phyloP scores from a whole-genome alignment of 2,797 vertebrate genomes.

The Tamandua tetradactyla region DNA sequence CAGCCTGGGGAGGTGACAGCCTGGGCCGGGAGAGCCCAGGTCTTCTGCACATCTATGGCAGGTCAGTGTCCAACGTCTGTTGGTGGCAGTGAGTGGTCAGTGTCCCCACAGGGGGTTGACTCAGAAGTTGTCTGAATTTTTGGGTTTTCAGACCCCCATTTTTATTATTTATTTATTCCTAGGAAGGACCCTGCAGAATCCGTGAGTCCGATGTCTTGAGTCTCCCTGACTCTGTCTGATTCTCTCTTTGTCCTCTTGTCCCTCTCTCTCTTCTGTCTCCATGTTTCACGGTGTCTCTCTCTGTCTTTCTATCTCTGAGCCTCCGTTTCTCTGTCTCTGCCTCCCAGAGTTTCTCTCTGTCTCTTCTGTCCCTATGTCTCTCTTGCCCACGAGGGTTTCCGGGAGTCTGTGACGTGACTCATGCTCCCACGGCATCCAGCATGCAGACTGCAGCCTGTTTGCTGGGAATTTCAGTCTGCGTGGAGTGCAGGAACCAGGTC shows the following conservation, averaged over 20 bases:
- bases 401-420: neutral
- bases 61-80: rapidly evolving
- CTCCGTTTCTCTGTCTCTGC: neutral
- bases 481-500: neutral
- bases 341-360: neutral
- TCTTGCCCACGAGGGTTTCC: rapidly evolving
- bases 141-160: neutral
- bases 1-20: neutral
- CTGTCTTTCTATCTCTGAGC: too few species aligned
- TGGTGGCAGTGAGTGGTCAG: rapidly evolving
- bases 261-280: neutral
- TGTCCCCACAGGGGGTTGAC: rapidly evolving
- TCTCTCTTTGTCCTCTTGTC: neutral
- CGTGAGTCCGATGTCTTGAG: neutral
- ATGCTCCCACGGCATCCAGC: rapidly evolving
- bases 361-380: neutral
- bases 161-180: neutral
- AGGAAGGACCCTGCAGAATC: neutral
- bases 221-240: neutral
- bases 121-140: neutral
- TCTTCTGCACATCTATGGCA: rapidly evolving
- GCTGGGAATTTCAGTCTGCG: neutral
- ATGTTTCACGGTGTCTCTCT: neutral
- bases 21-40: rapidly evolving
- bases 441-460: neutral